Evolutionary conservation across 2,888 invertebrate species (phyloP), one percentile per base, ranked within the genome.

Genomic region (Zygaena filipendulae): DNA sequence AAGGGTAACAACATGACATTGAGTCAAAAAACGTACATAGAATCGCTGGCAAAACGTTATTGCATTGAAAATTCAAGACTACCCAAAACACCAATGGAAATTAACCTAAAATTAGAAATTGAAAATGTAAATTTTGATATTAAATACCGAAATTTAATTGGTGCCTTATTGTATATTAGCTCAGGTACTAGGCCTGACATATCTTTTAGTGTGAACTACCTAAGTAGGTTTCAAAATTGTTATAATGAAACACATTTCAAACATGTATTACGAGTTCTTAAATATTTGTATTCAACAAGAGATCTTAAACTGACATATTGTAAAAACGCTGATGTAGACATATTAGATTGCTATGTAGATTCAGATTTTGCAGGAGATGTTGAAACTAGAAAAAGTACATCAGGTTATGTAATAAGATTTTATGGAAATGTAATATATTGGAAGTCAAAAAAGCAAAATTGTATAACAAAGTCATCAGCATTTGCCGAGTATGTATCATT

Each of bases 291-390:
- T 32, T 23, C 22, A 6, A 43, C 42, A 16, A 42, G 32, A 23
- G 24, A 35, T 33, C 11, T 36, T 7, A 37, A 38, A 7, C 35
- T 45, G 34, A 44, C 22, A 8, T 45, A 44, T 12, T 36, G 28
- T 38, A 14, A 39, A 10, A 45, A 40, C 36, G 4, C 9, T 5
- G 26, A 43, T 27, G 22, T 32, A 39, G 35, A 45, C 12, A 28
- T 35, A 20, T 25, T 45, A 13, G 44, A 42, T 36, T 43, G 39
- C 41, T 45, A 40, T 30, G 54, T 51, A 5, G 58, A 58, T 37
- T 42, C 59, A 9, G 57, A 57, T 29, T 56, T 46, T 40, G 58
- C 55, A 39, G 54, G 49, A 6, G 52, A 52, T 33, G 38, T 32
- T 43, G 33, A 23, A 38, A 42, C 43, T 25, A 23, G 32, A 7